phyloP scores from a whole-genome alignment of 2,888 invertebrate species.

The Zhengitettix transpicula region DNA sequence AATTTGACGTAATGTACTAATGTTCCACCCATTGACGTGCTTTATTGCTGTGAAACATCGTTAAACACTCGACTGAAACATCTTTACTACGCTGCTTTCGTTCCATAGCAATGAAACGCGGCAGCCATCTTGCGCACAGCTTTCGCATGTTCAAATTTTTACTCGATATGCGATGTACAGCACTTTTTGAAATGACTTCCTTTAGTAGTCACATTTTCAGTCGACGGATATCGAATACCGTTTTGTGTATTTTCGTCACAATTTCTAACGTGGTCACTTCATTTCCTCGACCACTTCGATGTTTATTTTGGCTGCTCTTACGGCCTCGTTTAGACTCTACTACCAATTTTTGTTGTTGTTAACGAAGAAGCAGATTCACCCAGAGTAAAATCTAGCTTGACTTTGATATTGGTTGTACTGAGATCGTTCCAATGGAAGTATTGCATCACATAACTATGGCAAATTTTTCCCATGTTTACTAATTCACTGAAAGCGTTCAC shows the following conservation, averaged over 20 bases:
- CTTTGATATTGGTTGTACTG: too few relatives aligned
- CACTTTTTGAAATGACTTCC: not conserved
- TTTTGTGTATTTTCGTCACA: not conserved
- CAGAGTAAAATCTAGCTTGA: too few relatives aligned
- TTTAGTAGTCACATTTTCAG: not conserved
- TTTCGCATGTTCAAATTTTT: not conserved
- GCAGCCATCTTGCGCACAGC: too few relatives aligned
- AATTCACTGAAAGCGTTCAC: not conserved
- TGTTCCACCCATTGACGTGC: not conserved
- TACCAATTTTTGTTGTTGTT: not conserved
- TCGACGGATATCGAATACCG: not conserved
- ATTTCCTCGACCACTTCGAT: not conserved
- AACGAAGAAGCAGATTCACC: not conserved
- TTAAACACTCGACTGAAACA: too few relatives aligned
- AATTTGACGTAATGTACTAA: not conserved
- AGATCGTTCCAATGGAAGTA: not conserved
- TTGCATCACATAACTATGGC: not conserved
- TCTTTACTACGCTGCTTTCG: too few relatives aligned
- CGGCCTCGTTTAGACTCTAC: not conserved
- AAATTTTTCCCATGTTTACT: not conserved
- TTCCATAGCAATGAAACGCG: too few relatives aligned
- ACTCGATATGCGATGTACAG: not conserved
- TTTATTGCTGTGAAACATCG: not conserved
- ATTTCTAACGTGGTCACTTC: too few relatives aligned
- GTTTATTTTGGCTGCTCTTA: not conserved